Evolutionary conservation across 2,888 invertebrate genomes (phyloP).

Genomic region (Drosophila fungiperda): DNA sequence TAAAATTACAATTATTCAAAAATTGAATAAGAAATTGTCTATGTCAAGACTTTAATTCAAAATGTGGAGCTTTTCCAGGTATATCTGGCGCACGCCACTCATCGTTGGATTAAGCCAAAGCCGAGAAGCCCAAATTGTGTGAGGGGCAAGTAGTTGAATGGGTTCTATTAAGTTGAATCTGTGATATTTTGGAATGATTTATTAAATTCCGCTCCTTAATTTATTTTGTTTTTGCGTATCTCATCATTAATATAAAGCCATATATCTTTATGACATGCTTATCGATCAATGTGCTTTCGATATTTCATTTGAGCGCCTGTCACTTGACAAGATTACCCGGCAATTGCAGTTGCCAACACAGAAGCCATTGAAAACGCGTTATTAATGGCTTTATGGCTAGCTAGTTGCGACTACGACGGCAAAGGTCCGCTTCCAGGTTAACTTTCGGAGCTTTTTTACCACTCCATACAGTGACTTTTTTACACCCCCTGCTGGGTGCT

Average conservation of each 20-base stretch:
- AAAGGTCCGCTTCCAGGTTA: conserved; percentile 15
- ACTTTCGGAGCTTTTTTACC: background rate
- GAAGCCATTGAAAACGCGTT: conserved; percentile 66
- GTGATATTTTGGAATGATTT: background rate
- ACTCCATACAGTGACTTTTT: background rate
- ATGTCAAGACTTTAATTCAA: background rate
- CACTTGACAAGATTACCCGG: conserved; percentile 34
- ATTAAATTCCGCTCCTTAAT: background rate
- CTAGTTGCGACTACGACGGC: conserved; percentile 11
- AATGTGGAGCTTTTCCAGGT: background rate
- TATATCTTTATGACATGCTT: conserved; percentile 1
- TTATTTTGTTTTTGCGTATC: background rate
- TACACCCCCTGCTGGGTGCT: conserved; percentile 13
- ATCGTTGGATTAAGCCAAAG: background rate
- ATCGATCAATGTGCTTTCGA: conserved; percentile 15
- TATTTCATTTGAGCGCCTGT: conserved; percentile 34
- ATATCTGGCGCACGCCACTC: background rate
- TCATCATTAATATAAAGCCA: background rate
- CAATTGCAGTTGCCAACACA: conserved; percentile 32
- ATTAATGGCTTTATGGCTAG: conserved; percentile 62
- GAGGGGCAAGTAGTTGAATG: background rate
- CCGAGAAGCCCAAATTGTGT: background rate
- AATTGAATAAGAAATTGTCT: background rate
- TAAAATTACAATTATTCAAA: background rate
- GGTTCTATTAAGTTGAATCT: background rate